Percentiles rank a stretch among this genome's conserved stretches.
Evolutionary conservation across 2,888 invertebrate genomes (phyloP).

Genomic region (Conistra vaccinii): DNA sequence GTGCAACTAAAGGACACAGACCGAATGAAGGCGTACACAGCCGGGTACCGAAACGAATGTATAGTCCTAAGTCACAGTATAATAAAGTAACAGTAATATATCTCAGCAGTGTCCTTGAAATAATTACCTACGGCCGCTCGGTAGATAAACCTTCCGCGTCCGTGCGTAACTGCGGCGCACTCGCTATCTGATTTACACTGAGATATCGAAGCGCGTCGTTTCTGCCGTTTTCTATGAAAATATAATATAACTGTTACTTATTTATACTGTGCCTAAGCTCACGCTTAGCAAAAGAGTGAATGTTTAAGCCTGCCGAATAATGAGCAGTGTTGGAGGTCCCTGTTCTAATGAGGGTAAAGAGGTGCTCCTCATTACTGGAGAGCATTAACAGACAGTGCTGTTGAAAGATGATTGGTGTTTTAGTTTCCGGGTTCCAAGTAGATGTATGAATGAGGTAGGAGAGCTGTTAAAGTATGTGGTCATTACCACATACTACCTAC

Average conservation of each 20-base stretch:
- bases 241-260: too few species aligned
- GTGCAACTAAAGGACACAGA: conserved; percentile 20
- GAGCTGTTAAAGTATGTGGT: too few species aligned
- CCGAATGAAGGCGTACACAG: conserved; percentile 1
- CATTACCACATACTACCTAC: too few species aligned
- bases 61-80: conserved; percentile 5
- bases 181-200: too few species aligned
- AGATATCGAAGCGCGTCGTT: too few species aligned
- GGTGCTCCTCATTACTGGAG: conserved; percentile 1
- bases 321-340: conserved; percentile 3
- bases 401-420: conserved; percentile 13
- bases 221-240: too few species aligned
- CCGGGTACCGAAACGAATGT: conserved; percentile 28
- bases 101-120: too few species aligned
- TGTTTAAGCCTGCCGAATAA: background rate
- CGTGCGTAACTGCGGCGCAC: too few species aligned
- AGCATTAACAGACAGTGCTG: background rate
- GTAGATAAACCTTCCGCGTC: too few species aligned
- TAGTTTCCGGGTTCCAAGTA: background rate
- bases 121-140: too few species aligned
- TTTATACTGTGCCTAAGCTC: background rate
- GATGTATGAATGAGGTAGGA: background rate
- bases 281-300: conserved; percentile 18
- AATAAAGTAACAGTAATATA: too few species aligned
- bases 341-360: conserved; percentile 6